A percentile compares a stretch with the other conserved stretches of the same genome.
Conservation (phyloP, 2,797 vertebrate species). For the Falco cherrug region DNA sequence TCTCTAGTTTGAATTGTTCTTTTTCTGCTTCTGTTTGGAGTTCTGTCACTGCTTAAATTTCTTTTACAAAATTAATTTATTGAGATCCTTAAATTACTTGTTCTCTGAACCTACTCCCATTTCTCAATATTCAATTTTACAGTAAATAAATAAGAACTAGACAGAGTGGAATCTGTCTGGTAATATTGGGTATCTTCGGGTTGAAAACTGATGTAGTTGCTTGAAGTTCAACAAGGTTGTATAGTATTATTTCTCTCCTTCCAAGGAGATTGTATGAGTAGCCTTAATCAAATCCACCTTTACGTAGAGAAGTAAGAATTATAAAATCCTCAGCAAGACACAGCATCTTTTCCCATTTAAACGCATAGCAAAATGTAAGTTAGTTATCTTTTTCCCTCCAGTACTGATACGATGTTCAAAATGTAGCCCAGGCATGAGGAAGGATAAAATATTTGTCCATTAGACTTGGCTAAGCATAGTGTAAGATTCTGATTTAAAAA, state of each 20-base stretch:
- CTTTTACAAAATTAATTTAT: background rate
- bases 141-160: background rate
- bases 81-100: background rate
- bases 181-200: background rate
- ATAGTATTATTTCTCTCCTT: background rate
- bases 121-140: slow-evolving; percentile 21
- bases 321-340: background rate
- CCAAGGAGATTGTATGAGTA: background rate
- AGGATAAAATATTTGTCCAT: background rate
- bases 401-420: background rate
- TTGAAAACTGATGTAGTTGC: background rate
- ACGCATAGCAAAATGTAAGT: background rate
- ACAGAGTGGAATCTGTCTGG: background rate
- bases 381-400: background rate
- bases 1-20: background rate
- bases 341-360: background rate
- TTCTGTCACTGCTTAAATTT: background rate
- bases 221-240: background rate
- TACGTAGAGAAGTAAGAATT: background rate
- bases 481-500: background rate
- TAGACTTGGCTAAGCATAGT: background rate
- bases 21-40: background rate
- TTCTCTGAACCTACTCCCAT: background rate
- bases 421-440: background rate
- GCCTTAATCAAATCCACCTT: background rate